Evolutionary conservation across 2,888 invertebrate genomes (phyloP).

Genomic region (Balanococcus diminutus): DNA sequence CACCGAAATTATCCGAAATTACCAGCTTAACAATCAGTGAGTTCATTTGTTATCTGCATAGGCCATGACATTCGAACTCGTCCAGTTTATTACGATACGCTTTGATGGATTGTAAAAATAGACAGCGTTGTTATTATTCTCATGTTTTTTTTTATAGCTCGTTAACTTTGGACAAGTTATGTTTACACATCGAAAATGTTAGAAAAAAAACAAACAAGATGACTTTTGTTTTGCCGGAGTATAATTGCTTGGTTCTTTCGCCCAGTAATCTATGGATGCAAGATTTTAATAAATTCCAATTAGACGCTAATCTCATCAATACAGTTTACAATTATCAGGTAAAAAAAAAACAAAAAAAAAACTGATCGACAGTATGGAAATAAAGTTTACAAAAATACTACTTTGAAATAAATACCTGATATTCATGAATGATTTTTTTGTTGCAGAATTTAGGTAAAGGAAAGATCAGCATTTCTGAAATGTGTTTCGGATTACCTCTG

Average conservation of each 20-base stretch:
- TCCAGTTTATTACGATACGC: not conserved
- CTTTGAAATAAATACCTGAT: too few species aligned
- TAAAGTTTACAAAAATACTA: too few species aligned
- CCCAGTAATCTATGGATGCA: slow-evolving; percentile 95
- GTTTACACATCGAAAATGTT: slow-evolving; percentile 83
- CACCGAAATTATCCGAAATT: slow-evolving; percentile 83
- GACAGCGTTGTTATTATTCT: not conserved
- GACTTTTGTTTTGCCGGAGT: slow-evolving; percentile 76
- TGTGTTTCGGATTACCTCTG: slow-evolving; percentile 90
- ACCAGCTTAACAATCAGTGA: slow-evolving; percentile 75
- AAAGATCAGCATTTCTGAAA: slow-evolving; percentile 83
- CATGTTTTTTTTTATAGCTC: slow-evolving; percentile 65
- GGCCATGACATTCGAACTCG: not conserved
- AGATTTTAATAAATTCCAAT: slow-evolving; percentile 76
- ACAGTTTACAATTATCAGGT: slow-evolving; percentile 87
- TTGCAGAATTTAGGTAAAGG: slow-evolving; percentile 79
- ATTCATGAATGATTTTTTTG: slow-evolving; percentile 56
- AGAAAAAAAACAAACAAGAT: slow-evolving; percentile 64
- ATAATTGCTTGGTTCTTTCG: slow-evolving; percentile 87
- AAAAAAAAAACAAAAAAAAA: slow-evolving; percentile 47
- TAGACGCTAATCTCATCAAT: slow-evolving; percentile 78
- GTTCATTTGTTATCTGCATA: not conserved
- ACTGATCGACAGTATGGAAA: not conserved
- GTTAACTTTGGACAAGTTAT: slow-evolving; percentile 78
- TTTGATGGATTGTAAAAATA: not conserved